Percentiles rank a stretch among this genome's conserved stretches.
Conservation (phyloP, 2,888 invertebrate species). For the Zygothrica quintamaculata region DNA sequence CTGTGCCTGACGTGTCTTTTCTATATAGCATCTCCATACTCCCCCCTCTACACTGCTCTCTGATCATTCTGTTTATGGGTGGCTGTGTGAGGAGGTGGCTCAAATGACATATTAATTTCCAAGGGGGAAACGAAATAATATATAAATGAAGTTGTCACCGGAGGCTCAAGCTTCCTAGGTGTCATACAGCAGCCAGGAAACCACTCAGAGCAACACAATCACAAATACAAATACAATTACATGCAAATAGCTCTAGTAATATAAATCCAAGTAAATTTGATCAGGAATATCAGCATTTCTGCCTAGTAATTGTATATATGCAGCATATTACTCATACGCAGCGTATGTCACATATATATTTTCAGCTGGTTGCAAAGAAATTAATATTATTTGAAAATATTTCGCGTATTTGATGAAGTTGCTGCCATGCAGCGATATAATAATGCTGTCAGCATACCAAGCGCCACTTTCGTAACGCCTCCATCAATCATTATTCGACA, state of each 20-base stretch:
- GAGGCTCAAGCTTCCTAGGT: slow-evolving; percentile 50
- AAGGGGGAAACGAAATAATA: slow-evolving; percentile 78
- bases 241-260: slow-evolving; percentile 68
- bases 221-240: slow-evolving; percentile 51
- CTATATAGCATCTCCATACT: neutral
- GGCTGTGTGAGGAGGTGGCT: slow-evolving; percentile 63
- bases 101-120: slow-evolving; percentile 81
- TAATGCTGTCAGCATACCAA: slow-evolving; percentile 59
- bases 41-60: no score
- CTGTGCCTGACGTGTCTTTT: slow-evolving; percentile 27
- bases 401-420: slow-evolving; percentile 53
- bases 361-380: slow-evolving; percentile 23
- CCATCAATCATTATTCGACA: slow-evolving; percentile 69
- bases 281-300: slow-evolving; percentile 71
- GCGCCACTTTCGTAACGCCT: slow-evolving; percentile 20
- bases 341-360: slow-evolving; percentile 23
- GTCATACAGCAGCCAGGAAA: slow-evolving; percentile 24
- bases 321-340: slow-evolving; percentile 50
- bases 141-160: slow-evolving; percentile 75
- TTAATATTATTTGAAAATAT: slow-evolving; percentile 45
- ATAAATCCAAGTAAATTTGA: slow-evolving; percentile 73
- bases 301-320: slow-evolving; percentile 38
- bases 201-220: slow-evolving; percentile 27
- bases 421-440: slow-evolving; percentile 39
- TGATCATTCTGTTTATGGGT: no score